Evolutionary conservation across 1,140 invertebrate genomes (phyloP).

Genomic region (Zaprionus capensis): DNA sequence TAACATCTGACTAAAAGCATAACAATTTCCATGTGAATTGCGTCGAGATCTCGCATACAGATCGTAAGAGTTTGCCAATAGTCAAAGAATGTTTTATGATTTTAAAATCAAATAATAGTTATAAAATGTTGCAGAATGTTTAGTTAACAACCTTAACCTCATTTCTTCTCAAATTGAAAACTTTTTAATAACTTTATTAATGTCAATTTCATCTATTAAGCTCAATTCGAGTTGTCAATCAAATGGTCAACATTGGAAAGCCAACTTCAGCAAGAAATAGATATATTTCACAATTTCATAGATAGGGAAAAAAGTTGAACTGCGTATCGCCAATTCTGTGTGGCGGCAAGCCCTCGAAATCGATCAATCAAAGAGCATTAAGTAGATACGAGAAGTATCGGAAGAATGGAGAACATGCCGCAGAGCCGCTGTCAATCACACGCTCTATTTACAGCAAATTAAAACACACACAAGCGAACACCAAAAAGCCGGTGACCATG

Average conservation of each 20-base stretch:
- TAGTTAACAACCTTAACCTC: background rate
- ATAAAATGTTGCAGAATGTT: background rate
- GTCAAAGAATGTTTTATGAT: background rate
- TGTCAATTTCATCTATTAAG: constrained; percentile 38
- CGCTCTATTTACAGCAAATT: constrained; percentile 80
- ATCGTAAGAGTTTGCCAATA: background rate
- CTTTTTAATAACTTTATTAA: constrained; percentile 40
- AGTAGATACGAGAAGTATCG: constrained; percentile 35
- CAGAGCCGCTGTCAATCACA: constrained; percentile 69
- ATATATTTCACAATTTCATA: constrained; percentile 48
- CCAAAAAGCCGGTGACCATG: constrained; percentile 57
- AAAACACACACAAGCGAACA: constrained; percentile 56
- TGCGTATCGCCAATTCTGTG: constrained; percentile 46
- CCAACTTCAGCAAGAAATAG: constrained; percentile 36
- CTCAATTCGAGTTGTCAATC: constrained; percentile 59
- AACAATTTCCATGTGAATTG: constrained; percentile 11
- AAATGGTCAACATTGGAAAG: constrained; percentile 45
- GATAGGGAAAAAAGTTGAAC: constrained; percentile 37
- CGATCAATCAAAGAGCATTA: constrained; percentile 77
- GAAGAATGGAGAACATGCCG: constrained; percentile 31
- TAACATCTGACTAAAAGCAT: background rate
- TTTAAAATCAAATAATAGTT: background rate
- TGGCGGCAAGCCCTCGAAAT: constrained; percentile 25
- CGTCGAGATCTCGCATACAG: background rate
- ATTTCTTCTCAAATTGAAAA: background rate